These are phyloP conservation scores for Troides helena DNA, from an alignment of 2,888 invertebrate species.

Conservation along the genomic window DNA sequence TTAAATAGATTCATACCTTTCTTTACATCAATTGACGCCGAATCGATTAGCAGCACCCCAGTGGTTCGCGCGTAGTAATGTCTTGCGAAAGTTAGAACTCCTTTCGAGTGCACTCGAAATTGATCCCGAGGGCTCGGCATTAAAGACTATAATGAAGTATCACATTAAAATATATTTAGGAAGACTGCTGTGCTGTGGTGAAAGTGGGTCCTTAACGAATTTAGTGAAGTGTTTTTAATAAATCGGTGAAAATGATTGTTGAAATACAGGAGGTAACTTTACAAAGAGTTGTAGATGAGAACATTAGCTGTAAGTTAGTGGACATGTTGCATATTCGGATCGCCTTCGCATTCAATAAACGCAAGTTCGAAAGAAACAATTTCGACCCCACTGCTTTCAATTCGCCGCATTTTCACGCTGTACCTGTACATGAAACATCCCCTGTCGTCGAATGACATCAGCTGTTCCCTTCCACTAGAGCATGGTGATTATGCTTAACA, in stretches of 20 bases:
- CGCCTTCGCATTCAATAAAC: constrained; percentile 21
- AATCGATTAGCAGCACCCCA: constrained; percentile 4
- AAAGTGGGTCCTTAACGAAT: constrained; percentile 37
- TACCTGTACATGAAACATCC: constrained; percentile 15
- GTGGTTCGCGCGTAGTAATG: not conserved
- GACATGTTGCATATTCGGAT: constrained; percentile 21
- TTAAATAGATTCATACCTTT: not conserved
- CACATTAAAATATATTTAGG: constrained; percentile 21
- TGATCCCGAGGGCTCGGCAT: constrained; percentile 8
- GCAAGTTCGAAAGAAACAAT: not conserved
- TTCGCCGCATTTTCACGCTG: constrained; percentile 23
- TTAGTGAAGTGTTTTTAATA: constrained; percentile 42
- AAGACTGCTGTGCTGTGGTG: constrained; percentile 31
- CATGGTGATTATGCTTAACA: constrained; percentile 2
- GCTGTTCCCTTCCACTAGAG: constrained; percentile 13
- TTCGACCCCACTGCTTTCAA: constrained; percentile 24
- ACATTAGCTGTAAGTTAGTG: constrained; percentile 23
- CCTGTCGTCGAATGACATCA: constrained; percentile 21
- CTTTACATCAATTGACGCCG: constrained; percentile 12
- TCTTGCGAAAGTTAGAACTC: constrained; percentile 5
- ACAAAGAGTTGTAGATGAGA: constrained; percentile 23
- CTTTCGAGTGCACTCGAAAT: constrained; percentile 19
- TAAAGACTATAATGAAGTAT: constrained; percentile 28
- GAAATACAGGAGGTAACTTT: constrained; percentile 73
- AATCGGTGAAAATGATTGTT: constrained; percentile 67